These are phyloP conservation scores for Hyphantria cunea DNA, from an alignment of 1,140 invertebrate genomes.

Conservation along the genomic window DNA sequence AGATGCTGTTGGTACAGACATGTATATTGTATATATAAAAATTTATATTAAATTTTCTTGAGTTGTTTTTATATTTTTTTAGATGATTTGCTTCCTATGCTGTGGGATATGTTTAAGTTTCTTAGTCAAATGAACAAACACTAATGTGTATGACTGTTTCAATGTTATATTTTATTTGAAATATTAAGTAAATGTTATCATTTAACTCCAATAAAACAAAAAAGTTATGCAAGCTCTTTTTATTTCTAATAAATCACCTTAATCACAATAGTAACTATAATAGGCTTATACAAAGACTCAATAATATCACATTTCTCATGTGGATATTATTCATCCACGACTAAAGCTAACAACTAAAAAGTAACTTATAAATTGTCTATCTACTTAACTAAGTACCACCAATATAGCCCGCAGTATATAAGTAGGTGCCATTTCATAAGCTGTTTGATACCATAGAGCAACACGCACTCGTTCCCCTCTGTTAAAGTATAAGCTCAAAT, in stretches of 20 bases:
- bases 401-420: conserved; percentile 34
- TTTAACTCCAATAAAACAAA: conserved; percentile 25
- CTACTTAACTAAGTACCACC: conserved; percentile 59
- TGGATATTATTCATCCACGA: conserved; percentile 82
- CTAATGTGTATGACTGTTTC: neutral
- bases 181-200: too few species aligned
- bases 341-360: conserved; percentile 67
- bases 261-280: conserved; percentile 47
- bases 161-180: neutral
- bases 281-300: conserved; percentile 80
- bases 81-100: too few species aligned
- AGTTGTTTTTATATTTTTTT: too few species aligned
- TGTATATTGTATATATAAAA: too few species aligned
- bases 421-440: neutral
- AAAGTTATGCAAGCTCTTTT: conserved; percentile 62
- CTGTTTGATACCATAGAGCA: too few species aligned
- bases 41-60: too few species aligned
- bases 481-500: too few species aligned
- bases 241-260: conserved; percentile 38
- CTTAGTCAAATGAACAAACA: neutral
- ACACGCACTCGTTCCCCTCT: too few species aligned
- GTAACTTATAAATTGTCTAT: conserved; percentile 50
- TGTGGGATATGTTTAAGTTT: too few species aligned
- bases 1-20: too few species aligned
- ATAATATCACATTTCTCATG: conserved; percentile 83